A percentile compares a stretch with the other conserved stretches of the same genome.
Conservation (phyloP, 2,113 vertebrate species). For the Amphiprion ocellaris region DNA sequence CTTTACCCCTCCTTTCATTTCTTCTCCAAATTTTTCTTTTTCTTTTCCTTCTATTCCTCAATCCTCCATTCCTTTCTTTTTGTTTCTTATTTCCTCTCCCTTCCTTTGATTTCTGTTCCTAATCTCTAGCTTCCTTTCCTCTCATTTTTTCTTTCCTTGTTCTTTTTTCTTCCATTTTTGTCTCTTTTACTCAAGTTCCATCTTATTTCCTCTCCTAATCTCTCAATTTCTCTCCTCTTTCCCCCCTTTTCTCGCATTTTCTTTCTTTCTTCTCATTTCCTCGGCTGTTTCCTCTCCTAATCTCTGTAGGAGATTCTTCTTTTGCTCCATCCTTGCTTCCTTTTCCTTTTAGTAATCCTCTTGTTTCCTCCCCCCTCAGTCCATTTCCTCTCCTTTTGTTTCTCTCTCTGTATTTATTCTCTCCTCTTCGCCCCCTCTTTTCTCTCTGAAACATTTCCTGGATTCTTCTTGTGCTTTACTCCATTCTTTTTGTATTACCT, state of each 20-base stretch:
- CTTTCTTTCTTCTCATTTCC: neutral
- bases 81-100: neutral
- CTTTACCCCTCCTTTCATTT: neutral
- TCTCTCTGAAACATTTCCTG: slow-evolving; percentile 1
- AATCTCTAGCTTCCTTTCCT: neutral
- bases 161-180: neutral
- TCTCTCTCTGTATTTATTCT: neutral
- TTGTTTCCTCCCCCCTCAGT: neutral
- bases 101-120: accelerated
- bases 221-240: neutral
- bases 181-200: neutral
- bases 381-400: too few relatives aligned
- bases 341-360: neutral
- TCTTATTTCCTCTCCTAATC: neutral
- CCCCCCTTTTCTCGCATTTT: too few relatives aligned
- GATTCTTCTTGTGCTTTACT: neutral
- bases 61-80: neutral
- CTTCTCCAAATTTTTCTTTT: neutral
- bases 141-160: neutral
- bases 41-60: neutral
- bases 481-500: neutral
- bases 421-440: neutral
- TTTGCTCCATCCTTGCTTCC: neutral
- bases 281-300: too few relatives aligned
- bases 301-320: neutral